Evolutionary conservation across 1,140 invertebrate species (phyloP).

Genomic region (Arion vulgaris): DNA sequence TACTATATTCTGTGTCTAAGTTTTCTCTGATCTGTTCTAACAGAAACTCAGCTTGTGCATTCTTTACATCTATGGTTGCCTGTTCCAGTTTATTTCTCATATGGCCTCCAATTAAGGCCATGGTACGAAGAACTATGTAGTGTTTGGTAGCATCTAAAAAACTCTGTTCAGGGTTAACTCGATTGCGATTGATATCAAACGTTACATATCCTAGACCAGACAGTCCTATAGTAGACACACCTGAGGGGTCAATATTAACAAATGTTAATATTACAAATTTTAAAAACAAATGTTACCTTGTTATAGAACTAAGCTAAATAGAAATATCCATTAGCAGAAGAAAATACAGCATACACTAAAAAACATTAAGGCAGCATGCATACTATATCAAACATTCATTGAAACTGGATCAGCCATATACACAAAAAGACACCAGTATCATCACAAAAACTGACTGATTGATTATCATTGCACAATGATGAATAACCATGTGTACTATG

Average conservation of each 20-base stretch:
- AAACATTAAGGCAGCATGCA: too few relatives aligned
- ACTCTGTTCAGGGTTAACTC: slow-evolving; percentile 24
- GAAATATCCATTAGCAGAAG: too few relatives aligned
- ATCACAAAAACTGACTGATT: too few relatives aligned
- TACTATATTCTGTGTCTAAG: slow-evolving; percentile 64
- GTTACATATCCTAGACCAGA: slow-evolving; percentile 17
- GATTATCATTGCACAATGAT: too few relatives aligned
- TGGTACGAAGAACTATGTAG: slow-evolving; percentile 19
- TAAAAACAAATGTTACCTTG: too few relatives aligned
- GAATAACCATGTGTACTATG: too few relatives aligned
- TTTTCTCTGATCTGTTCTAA: slow-evolving; percentile 57
- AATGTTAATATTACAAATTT: not conserved
- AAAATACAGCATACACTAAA: too few relatives aligned
- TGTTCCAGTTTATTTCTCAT: slow-evolving; percentile 48
- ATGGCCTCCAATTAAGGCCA: slow-evolving; percentile 8
- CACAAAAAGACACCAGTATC: too few relatives aligned
- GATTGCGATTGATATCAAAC: slow-evolving; percentile 15
- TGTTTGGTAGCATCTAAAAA: slow-evolving; percentile 26
- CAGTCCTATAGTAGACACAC: slow-evolving; percentile 9
- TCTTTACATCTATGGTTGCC: slow-evolving; percentile 54
- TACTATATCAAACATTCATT: too few relatives aligned
- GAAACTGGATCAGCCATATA: too few relatives aligned
- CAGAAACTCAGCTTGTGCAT: slow-evolving; percentile 58
- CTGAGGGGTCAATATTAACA: not conserved
- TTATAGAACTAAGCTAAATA: too few relatives aligned